phyloP scores from a whole-genome alignment of 2,797 vertebrate genomes.

The Eupleurogrammus muticus region DNA sequence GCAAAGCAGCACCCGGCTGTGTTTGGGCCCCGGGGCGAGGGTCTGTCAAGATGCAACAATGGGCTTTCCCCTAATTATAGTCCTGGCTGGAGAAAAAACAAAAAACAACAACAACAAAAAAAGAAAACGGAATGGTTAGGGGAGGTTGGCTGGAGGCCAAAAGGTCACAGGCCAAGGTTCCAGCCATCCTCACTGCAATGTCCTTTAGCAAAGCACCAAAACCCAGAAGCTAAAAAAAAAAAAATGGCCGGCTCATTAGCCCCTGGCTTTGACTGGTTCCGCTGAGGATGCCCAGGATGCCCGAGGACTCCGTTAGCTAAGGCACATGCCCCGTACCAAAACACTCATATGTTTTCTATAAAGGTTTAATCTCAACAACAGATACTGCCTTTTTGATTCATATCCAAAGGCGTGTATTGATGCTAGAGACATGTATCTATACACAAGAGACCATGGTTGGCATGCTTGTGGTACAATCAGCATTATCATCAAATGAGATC shows the following conservation, averaged over 20 bases:
- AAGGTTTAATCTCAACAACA: background rate
- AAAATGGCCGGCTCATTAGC: conserved; percentile 49
- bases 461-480: background rate
- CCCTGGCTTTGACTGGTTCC: conserved; percentile 26
- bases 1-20: conserved; percentile 74
- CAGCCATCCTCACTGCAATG: conserved; percentile 22
- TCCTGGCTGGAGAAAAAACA: conserved; percentile 71
- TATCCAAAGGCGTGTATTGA: background rate
- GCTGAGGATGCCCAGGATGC: background rate
- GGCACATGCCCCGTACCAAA: conserved; percentile 9
- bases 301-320: conserved; percentile 22
- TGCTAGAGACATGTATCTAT: too few species aligned
- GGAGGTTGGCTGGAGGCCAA: conserved; percentile 52
- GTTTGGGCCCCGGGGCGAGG: conserved; percentile 48
- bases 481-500: background rate
- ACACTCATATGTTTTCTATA: background rate
- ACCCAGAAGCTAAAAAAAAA: background rate
- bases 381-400: background rate
- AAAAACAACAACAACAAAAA: conserved; percentile 66
- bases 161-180: conserved; percentile 53
- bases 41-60: conserved; percentile 74
- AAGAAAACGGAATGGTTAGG: conserved; percentile 60
- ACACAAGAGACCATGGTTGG: background rate
- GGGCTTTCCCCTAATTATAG: conserved; percentile 71
- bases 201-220: conserved; percentile 34